Base-by-base conservation (phyloP, 1,140 invertebrate species). In the Drosophila obscura region DNA sequence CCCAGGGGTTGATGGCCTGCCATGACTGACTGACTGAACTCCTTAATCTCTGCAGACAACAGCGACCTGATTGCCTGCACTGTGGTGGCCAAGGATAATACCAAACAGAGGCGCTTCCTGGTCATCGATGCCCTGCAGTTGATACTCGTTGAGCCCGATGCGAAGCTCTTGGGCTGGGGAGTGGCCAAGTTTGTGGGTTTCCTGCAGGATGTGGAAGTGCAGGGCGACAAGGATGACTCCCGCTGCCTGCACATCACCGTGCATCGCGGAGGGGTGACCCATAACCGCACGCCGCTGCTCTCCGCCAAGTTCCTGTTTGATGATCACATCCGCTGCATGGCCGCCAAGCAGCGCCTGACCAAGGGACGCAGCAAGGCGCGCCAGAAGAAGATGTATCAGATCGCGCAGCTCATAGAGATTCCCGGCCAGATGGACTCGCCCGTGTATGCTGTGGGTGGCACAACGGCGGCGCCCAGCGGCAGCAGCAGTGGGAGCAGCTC, bases 271-370 rank as follows among this genome's bases (percentile, higher is more conserved):
- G 93, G 92, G 1, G 94, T 94, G 6, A 92, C 94, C 0, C 93
- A 93, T 19, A 96, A 95, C 61, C 93, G 96, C 39, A 94, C 95
- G 2, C 96, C 98, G 0, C 91, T 98, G 6, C 93, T 99, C 6
- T 95, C 96, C 15, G 97, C 98, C 0, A 98, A 97, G 92, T 99
- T 99, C 91, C 95, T 99, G 46, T 99, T 99, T 91, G 98, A 99
- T 91, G 99, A 99, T 93, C 98, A 99, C 91, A 99, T 99, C 67
- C 94, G 99, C 9, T 99, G 98, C 91, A 98, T 99, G 97, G 97
- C 97, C 35, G 97, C 97, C 24, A 97, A 97, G 92, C 97, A 97
- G 92, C 89, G 94, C n/a, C 90, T 95, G 26, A 94, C 94, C 2
- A 95, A 97, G 96, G 99, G 98, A 46, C 94, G 98, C 26, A 95